These are phyloP conservation scores for Thripadectes ignobilis DNA, from an alignment of 2,797 vertebrate species.

Conservation along the genomic window DNA sequence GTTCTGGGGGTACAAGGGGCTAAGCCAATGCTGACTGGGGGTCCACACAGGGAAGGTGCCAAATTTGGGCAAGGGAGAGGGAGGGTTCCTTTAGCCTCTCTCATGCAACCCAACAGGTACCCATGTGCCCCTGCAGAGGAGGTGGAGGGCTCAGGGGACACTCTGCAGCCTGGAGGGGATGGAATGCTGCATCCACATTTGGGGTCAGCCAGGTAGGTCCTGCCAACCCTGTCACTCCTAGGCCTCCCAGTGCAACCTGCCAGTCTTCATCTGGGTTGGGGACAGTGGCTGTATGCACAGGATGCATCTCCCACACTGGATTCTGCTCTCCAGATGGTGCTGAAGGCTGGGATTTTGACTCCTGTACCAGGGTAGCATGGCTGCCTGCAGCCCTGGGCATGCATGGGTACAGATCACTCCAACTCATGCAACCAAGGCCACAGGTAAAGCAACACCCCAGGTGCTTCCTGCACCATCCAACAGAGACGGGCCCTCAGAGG, in stretches of 20 bases:
- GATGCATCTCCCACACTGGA: not conserved
- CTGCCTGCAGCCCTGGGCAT: not conserved
- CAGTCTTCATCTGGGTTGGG: not conserved
- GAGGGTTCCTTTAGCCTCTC: not conserved
- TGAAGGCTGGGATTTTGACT: not conserved
- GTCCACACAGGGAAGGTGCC: not conserved
- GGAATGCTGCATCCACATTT: fast-evolving
- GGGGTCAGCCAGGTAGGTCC: not conserved
- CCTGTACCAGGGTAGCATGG: fast-evolving
- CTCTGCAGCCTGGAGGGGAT: not conserved
- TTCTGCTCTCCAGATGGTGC: not conserved
- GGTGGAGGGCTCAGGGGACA: not conserved
- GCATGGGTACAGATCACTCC: fast-evolving
- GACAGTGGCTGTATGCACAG: not conserved
- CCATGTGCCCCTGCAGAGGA: not conserved
- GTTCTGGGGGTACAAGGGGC: not conserved
- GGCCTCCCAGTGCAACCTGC: not conserved
- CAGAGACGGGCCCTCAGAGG: not conserved
- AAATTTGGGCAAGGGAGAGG: not conserved
- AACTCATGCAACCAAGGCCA: not conserved
- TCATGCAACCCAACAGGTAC: not conserved
- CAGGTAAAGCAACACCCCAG: not conserved
- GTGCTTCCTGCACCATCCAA: not conserved
- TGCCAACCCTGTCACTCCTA: not conserved
- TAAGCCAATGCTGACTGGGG: not conserved